Percentiles rank a stretch among this genome's conserved stretches.
Conservation (phyloP, 2,113 vertebrate species). For the Gambusia holbrooki region DNA sequence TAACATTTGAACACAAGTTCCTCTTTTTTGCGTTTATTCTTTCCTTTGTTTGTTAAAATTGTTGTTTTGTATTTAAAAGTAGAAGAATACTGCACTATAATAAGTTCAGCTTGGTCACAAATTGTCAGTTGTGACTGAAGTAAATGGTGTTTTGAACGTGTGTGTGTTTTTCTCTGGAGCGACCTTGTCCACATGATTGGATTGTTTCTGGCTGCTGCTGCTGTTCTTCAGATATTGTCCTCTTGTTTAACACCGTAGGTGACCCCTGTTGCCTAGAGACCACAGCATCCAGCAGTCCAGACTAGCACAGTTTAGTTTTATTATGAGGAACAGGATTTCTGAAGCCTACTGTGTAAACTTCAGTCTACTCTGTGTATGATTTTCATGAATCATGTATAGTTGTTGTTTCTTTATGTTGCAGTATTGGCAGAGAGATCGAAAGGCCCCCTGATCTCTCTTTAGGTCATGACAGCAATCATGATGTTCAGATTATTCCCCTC, state of each 20-base stretch:
- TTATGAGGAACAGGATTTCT: not conserved
- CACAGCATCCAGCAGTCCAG: constrained; percentile 25
- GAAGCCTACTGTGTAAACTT: not conserved
- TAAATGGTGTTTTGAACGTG: not conserved
- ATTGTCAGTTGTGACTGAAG: constrained; percentile 5
- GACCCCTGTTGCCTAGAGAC: constrained; percentile 51
- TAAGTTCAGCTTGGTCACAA: not conserved
- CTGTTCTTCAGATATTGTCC: constrained; percentile 2
- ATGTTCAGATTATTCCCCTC: constrained; percentile 15
- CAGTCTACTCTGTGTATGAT: not conserved
- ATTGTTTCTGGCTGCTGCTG: constrained; percentile 4
- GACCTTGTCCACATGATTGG: constrained; percentile 30
- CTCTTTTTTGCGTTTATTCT: not conserved
- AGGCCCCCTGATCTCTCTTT: constrained; percentile 44
- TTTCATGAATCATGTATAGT: not conserved
- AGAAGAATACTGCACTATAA: not conserved
- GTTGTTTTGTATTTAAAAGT: not conserved
- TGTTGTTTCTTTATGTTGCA: constrained; percentile 12
- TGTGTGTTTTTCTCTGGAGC: not conserved
- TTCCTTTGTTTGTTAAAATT: not conserved
- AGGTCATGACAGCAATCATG: constrained; percentile 38
- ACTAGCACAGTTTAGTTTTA: constrained; percentile 15
- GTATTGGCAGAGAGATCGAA: constrained; percentile 51
- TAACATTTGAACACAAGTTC: not conserved
- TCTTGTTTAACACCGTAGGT: constrained; percentile 30